Conservation (phyloP, 2,797 vertebrate species). For the Nyctalus aviator region DNA sequence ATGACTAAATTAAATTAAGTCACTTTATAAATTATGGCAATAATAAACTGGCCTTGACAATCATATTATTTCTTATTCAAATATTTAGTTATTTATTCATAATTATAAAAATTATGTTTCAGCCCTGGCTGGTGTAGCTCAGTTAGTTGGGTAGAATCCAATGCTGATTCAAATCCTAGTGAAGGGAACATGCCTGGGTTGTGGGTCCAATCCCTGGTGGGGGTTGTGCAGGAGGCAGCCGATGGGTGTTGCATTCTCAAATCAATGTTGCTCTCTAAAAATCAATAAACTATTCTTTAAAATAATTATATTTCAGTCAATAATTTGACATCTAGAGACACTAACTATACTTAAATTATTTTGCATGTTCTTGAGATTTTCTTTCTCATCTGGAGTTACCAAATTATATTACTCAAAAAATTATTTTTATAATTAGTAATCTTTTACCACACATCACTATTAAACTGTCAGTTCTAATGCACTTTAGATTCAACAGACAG, state of each 20-base stretch:
- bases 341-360: not conserved
- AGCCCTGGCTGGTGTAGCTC: too few relatives aligned
- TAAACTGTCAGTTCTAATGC: not conserved
- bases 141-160: too few relatives aligned
- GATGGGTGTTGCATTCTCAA: too few relatives aligned
- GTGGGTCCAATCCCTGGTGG: too few relatives aligned
- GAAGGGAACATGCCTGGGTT: too few relatives aligned
- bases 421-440: not conserved
- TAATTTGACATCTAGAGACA: not conserved
- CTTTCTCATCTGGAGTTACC: not conserved
- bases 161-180: too few relatives aligned
- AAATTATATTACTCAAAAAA: not conserved
- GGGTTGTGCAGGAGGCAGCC: too few relatives aligned
- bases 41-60: not conserved
- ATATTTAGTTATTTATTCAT: not conserved
- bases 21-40: not conserved
- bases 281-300: too few relatives aligned
- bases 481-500: not conserved
- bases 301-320: not conserved
- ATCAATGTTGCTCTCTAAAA: too few relatives aligned
- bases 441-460: not conserved
- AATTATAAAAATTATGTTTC: not conserved
- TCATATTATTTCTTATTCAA: not conserved
- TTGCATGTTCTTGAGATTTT: not conserved
- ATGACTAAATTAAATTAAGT: not conserved